Conservation (phyloP, 2,888 invertebrate genomes). For the Aleiodes alternator region DNA sequence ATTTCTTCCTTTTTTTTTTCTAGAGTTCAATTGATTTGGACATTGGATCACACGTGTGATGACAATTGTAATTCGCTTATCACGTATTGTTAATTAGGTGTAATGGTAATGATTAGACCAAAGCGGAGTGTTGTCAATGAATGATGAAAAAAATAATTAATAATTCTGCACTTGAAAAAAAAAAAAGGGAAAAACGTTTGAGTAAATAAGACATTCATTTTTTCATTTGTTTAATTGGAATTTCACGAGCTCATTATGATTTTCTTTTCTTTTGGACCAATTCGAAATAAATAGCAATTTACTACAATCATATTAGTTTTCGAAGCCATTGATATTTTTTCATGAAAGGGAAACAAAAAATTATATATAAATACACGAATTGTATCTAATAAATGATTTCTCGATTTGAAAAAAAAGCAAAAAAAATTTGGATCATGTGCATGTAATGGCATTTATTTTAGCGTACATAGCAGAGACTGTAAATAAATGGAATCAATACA, state of each 20-base stretch:
- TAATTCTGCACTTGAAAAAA: not conserved
- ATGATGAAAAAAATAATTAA: not conserved
- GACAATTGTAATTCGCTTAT: conserved; percentile 14
- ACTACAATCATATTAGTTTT: not conserved
- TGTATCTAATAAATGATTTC: not conserved
- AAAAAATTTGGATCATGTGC: conserved; percentile 10
- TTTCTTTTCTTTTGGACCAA: no score
- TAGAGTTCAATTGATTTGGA: not conserved
- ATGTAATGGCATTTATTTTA: conserved; percentile 36
- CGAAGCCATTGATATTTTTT: conserved; percentile 24
- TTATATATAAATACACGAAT: not conserved
- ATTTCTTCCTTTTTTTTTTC: not conserved
- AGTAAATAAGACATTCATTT: not conserved
- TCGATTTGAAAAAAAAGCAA: not conserved
- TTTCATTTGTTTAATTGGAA: no score
- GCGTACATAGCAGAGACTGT: conserved; percentile 26
- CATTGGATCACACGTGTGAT: conserved; percentile 3
- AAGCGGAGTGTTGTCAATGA: conserved; percentile 16
- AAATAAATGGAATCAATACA: conserved; percentile 22
- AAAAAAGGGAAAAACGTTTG: no score
- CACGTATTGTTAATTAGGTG: conserved; percentile 28
- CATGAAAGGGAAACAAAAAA: conserved; percentile 8
- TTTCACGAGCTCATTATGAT: no score
- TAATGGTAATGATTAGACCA: conserved; percentile 17
- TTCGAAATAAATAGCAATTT: no score